Evolutionary conservation across 1,140 invertebrate species (phyloP), one percentile per base, ranked within the genome.

Genomic region (Papilio aristodemus): DNA sequence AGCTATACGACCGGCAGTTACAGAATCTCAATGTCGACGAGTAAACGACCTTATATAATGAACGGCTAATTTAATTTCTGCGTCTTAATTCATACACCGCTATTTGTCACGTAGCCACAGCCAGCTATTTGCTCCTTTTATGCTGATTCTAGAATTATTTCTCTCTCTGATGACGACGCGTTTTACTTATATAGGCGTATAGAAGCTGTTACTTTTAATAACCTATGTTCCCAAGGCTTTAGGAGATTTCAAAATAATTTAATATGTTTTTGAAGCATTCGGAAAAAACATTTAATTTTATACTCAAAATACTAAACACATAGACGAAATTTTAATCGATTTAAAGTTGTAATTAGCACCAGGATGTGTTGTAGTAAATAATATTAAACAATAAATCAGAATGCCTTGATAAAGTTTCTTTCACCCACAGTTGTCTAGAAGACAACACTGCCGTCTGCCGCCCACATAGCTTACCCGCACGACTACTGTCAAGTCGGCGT

Each of bases 11-110:
- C 32, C 25, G 37, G 25, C 60, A 54, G 13, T 14, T 32, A 67
- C 57, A 54, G 17, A 46, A 64, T 63, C 70, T 71, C 77, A 81
- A 79, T 77, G 75, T 76, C 75, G 71, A 73, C 75, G 62, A 67
- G 73, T 75, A 70, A 74, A 71, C 67, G 69, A 73, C 77, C 75
- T 76, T 70, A 71, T 11, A 39, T 58, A 37, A 62, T 41, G 32
- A 17, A 17, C 10, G 60, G 11, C 14, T 41, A 63, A 39, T 63
- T 39, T 13, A 39, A 63, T 37, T 41, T 25, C 38, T 25, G 37
- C 19, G 58, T 4, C 58, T 63, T 63, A 63, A 63, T 22, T 63
- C 60, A 39, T 4, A 13, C 17, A 7, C 10, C 22, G 37, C 8
- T 2, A 38, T 63, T 38, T 63, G 36, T 41, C 14, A 38, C 60